Evolutionary conservation across 2,797 vertebrate genomes (phyloP), one percentile per base, ranked within the genome.

Genomic region (Microcaecilia unicolor): DNA sequence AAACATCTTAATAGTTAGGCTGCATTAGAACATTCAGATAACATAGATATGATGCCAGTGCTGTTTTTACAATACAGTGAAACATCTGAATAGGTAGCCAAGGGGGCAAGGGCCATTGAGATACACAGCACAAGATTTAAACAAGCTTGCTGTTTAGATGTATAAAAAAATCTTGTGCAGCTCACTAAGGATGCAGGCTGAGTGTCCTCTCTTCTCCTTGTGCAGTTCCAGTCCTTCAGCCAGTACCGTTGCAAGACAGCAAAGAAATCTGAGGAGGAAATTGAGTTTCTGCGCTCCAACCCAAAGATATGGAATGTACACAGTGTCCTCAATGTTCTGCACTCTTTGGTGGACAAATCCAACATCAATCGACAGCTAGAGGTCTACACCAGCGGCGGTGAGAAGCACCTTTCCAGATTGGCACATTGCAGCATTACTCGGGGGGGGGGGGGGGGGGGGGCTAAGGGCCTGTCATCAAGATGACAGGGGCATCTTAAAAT

Each of bases 271-370:
- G 94, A 98, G 21, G 94, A 97, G 48, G 96, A 99, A 71, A 97
- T 98, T 0, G 94, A 98, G 54, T 99, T 98, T 55, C 81, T 99
- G 51, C 89, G 94, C 44, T 93, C 85, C 67, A 98, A 99, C 51
- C 96, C 96, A 14, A 99, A 99, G 70, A 97, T 99, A 75, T 99
- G 96, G 96, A 99, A 99, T 0, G 96, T 98, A 28, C 96, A 99
- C 77, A 97, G 96, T 1, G 96, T 99, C 37, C 88, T 99, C 30
- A 98, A 98, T 3, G 96, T 99, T 20, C 81, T 99, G 28, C 94
- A 98, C 53, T 98, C 96, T 4, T 76, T 99, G 22, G 95, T 99
- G 5, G 96, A 99, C 70, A 98, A 98, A 67, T 98, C 95, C 70
- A 99, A 98, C 76, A 99, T 99, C 48, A 99, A 99, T 72, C 72